A percentile compares a stretch with the other conserved stretches of the same genome.
phyloP scores from a whole-genome alignment of 2,113 vertebrate species.

The Salvelinus namaycush region DNA sequence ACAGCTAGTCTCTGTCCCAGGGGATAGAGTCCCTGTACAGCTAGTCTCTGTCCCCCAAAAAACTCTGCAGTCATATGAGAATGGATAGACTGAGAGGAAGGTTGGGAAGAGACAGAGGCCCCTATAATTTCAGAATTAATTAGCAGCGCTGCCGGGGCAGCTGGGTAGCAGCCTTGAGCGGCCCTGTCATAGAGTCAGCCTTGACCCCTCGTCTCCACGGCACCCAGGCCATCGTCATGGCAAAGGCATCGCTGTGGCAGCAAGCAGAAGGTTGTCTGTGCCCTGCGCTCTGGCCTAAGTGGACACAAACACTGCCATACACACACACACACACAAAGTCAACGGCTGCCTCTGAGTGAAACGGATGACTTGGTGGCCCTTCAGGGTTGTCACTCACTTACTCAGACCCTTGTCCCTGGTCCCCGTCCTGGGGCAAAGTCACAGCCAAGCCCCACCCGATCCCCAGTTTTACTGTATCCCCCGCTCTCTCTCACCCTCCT shows the following conservation, averaged over 20 bases:
- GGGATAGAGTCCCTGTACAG: no score
- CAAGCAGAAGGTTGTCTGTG: slow-evolving; percentile 71
- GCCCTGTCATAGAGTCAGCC: slow-evolving; percentile 70
- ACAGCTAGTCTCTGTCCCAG: no score
- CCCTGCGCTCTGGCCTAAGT: slow-evolving; percentile 45
- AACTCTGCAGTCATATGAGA: background rate
- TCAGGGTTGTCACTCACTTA: slow-evolving; percentile 40
- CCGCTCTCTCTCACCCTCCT: slow-evolving; percentile 21
- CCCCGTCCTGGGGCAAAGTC: slow-evolving; percentile 71
- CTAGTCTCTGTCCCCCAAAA: background rate
- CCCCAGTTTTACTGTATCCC: slow-evolving; percentile 34
- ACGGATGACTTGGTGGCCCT: slow-evolving; percentile 56
- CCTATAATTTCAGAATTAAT: slow-evolving; percentile 72
- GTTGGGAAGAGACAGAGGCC: slow-evolving; percentile 15
- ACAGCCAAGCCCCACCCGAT: slow-evolving; percentile 40
- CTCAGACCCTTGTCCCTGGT: slow-evolving; percentile 23
- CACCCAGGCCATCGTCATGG: slow-evolving; percentile 39
- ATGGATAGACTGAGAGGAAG: background rate
- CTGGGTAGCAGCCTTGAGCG: slow-evolving; percentile 40
- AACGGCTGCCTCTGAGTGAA: slow-evolving; percentile 52
- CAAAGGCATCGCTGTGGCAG: slow-evolving; percentile 68
- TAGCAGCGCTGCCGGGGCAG: slow-evolving; percentile 50
- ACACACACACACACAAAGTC: slow-evolving; percentile 55
- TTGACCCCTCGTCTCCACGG: slow-evolving; percentile 52
- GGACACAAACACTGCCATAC: slow-evolving; percentile 28